phyloP scores from a whole-genome alignment of 2,113 vertebrate species.

The Edolisoma coerulescens region DNA sequence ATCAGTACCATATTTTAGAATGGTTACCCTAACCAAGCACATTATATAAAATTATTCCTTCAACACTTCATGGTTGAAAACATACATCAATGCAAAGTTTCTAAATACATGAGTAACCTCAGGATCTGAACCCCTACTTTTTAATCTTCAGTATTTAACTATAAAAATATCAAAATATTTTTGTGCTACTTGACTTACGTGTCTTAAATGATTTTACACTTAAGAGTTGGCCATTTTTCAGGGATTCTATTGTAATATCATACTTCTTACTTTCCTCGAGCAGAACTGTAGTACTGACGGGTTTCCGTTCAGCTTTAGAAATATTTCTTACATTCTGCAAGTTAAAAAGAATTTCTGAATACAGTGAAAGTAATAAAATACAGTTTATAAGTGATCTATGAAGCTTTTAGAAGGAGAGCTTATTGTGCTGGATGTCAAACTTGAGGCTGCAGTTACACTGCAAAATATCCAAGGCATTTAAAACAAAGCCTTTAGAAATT shows the following conservation, averaged over 20 bases:
- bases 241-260: conserved; percentile 70
- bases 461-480: background rate
- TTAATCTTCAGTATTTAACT: background rate
- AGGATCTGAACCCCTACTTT: background rate
- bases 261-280: conserved; percentile 73
- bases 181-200: conserved; percentile 58
- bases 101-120: background rate
- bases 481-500: background rate
- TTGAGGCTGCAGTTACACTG: background rate
- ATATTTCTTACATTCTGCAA: conserved; percentile 63
- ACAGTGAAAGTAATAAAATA: background rate
- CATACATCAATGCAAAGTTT: background rate
- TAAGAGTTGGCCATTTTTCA: conserved; percentile 65
- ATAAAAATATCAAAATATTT: background rate
- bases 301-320: conserved; percentile 51
- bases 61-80: background rate
- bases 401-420: background rate
- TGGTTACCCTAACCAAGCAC: background rate
- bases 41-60: background rate
- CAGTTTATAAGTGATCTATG: background rate
- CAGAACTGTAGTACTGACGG: conserved; percentile 62
- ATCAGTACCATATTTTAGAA: background rate
- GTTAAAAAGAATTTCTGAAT: background rate
- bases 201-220: conserved; percentile 73
- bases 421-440: background rate